phyloP scores from a whole-genome alignment of 1,140 invertebrate genomes.

The Microplitis demolitor region DNA sequence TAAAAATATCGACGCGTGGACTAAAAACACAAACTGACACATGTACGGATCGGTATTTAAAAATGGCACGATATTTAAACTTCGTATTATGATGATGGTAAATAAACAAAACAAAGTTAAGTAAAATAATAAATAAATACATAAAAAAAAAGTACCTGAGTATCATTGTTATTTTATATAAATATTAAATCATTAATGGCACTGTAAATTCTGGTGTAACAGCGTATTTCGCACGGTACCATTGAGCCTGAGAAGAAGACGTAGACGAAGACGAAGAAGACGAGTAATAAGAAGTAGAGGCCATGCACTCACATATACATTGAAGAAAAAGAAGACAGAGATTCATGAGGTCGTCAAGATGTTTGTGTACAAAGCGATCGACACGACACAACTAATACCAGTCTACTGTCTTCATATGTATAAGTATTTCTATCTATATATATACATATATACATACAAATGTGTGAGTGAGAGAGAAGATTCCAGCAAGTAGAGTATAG shows the following conservation, averaged over 20 bases:
- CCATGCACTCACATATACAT: slow-evolving; percentile 1
- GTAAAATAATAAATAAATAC: background rate
- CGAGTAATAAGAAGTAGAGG: background rate
- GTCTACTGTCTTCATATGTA: background rate
- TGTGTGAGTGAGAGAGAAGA: too few relatives aligned
- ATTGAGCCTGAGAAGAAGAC: background rate
- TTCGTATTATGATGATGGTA: too few relatives aligned
- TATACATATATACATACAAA: background rate
- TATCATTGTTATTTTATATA: background rate
- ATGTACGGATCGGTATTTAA: too few relatives aligned
- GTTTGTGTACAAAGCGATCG: slow-evolving; percentile 20
- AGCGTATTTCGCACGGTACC: background rate
- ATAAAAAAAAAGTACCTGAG: background rate
- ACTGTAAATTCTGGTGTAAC: background rate
- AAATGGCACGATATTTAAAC: too few relatives aligned
- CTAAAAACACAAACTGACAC: too few relatives aligned
- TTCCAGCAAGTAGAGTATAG: too few relatives aligned
- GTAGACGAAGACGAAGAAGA: background rate
- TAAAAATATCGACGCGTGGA: too few relatives aligned
- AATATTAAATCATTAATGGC: background rate
- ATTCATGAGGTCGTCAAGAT: slow-evolving; percentile 13
- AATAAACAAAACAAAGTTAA: too few relatives aligned
- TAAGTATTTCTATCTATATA: background rate
- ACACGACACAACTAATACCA: slow-evolving; percentile 10
- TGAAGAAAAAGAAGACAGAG: background rate